Evolutionary conservation across 2,797 vertebrate genomes (phyloP).

Genomic region (Numenius phaeopus): DNA sequence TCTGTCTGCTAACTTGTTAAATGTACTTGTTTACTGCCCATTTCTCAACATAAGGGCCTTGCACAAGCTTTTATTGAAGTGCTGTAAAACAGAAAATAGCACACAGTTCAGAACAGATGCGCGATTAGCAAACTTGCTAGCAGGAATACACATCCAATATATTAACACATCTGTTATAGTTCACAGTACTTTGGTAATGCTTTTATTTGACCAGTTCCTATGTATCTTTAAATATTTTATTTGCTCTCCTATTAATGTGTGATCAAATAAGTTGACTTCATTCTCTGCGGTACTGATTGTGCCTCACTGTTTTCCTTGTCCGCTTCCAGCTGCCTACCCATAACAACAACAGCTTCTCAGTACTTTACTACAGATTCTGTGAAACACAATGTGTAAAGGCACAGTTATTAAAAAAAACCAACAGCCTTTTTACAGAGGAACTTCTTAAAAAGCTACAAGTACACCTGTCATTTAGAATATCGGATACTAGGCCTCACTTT

Average conservation of each 20-base stretch:
- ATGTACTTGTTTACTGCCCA: background rate
- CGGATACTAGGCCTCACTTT: background rate
- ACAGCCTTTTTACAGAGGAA: background rate
- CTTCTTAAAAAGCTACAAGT: background rate
- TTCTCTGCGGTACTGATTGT: background rate
- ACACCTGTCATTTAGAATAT: background rate
- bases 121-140: background rate
- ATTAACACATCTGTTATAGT: background rate
- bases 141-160: background rate
- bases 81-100: background rate
- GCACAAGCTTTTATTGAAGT: background rate
- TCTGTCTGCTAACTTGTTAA: background rate
- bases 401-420: background rate
- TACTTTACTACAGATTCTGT: background rate
- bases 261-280: background rate
- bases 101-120: background rate
- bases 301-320: background rate
- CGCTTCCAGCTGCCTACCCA: fast-evolving
- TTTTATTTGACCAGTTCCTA: background rate
- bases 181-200: background rate
- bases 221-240: background rate
- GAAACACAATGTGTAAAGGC: background rate
- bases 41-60: background rate
- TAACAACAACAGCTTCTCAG: background rate
- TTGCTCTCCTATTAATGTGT: background rate